Conservation (phyloP, 2,888 invertebrate species). For the Parascotia fuliginaria region DNA sequence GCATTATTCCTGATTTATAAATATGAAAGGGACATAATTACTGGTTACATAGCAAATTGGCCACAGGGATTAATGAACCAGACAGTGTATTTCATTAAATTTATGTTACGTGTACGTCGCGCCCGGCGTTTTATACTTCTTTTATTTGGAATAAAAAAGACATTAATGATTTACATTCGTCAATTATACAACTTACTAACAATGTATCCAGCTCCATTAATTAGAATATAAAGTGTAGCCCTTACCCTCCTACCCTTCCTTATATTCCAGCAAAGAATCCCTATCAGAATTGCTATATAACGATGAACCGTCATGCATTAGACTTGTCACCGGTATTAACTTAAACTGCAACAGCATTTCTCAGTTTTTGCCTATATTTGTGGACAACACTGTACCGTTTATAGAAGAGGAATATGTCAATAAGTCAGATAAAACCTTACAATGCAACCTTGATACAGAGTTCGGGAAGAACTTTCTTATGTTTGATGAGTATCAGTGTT, state of each 20-base stretch:
- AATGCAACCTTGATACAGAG: slow-evolving; percentile 73
- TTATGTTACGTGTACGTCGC: no score
- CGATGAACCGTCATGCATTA: slow-evolving; percentile 20
- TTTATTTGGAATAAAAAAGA: no score
- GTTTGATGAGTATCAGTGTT: slow-evolving; percentile 68
- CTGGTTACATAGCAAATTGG: no score
- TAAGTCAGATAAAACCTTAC: slow-evolving; percentile 48
- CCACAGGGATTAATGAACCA: no score
- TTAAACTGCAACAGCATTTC: slow-evolving; percentile 6
- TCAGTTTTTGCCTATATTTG: slow-evolving; percentile 3
- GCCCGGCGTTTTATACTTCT: no score
- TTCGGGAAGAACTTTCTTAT: slow-evolving; percentile 66
- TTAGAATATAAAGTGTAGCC: no score
- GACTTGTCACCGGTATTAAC: slow-evolving; percentile 22
- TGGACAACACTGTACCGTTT: background rate
- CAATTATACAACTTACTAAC: no score
- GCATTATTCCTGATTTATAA: no score
- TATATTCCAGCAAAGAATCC: slow-evolving; percentile 59
- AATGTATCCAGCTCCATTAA: no score
- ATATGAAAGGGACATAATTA: no score
- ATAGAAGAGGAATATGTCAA: background rate
- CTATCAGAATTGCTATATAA: slow-evolving; percentile 49
- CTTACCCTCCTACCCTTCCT: background rate
- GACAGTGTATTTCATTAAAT: no score
- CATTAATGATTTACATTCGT: no score